Base-by-base conservation (phyloP, 2,113 vertebrate genomes). In the Strix aluco region DNA sequence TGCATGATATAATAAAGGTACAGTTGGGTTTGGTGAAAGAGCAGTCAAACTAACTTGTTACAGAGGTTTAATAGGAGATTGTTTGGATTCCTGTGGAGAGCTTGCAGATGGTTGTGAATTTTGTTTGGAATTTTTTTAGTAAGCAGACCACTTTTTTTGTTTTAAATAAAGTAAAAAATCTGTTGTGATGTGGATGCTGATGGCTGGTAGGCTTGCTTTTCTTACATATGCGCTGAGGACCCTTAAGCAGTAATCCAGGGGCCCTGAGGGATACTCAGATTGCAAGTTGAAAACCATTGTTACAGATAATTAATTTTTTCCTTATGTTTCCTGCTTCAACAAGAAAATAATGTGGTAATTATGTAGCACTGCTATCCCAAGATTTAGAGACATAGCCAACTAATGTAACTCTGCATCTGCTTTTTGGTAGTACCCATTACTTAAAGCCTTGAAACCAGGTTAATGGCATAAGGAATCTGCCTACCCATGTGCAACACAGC, bases 1-100 rank as follows among this genome's bases (percentile, higher is more conserved):
- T 58, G 34, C 27, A 15, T n/a, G 27, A 42, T 77, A 47, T 13
- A 47, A 8, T 44, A 72, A 75, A 70, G 38, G 55, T 79, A 32
- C 81, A 91, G 57, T 44, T 73, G 55, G 44, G 21, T 65, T 80
- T 81, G 40, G 27, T 70, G 67, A 86, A 94, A 85, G 66, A 79
- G 38, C 16, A 69, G 38, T 86, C 51, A 82, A 83, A 54, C 25
- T 71, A 57, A 89, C 52, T 91, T 95, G 34, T 72, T 82, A 36
- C 8, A 65, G 36, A 71, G 34, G 19, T 94, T 94, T 90, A 72
- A 34, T 7, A 79, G 36, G 62, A 88, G 74, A 72, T 88, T 91
- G 87, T 93, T 97, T 95, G 70, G 87, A 91, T 96, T 96, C 87
- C 70, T 93, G 73, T 96, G 94, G 92, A 94, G 85, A 85, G 46